A percentile compares a stretch with the other conserved stretches of the same genome.
phyloP scores from a whole-genome alignment of 2,888 invertebrate species.

The Agriopis marginaria region DNA sequence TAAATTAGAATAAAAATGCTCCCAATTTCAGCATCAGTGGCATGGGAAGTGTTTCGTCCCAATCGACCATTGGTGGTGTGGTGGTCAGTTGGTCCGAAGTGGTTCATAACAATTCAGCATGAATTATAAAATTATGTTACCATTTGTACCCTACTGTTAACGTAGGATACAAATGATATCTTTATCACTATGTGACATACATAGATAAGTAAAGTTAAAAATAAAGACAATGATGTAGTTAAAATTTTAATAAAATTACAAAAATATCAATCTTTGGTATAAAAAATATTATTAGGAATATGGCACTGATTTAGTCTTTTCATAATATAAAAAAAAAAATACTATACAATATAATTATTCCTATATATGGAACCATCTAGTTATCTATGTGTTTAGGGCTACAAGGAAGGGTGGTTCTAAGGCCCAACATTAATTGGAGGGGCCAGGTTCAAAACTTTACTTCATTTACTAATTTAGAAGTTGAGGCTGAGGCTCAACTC shows the following conservation, averaged over 20 bases:
- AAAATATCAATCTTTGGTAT: conserved; percentile 26
- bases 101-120: too few species aligned
- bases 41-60: too few species aligned
- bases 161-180: background rate
- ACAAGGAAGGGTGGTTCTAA: too few species aligned
- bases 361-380: background rate
- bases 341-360: background rate
- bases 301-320: conserved; percentile 22
- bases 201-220: background rate
- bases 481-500: too few species aligned
- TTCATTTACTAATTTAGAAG: too few species aligned
- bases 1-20: too few species aligned
- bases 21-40: too few species aligned
- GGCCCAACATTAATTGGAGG: background rate
- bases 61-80: too few species aligned
- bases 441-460: too few species aligned
- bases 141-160: too few species aligned
- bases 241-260: conserved; percentile 1
- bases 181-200: background rate
- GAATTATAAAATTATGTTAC: too few species aligned
- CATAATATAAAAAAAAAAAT: background rate
- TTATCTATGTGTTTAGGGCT: background rate
- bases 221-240: background rate
- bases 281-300: conserved; percentile 4
- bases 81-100: too few species aligned